Evolutionary conservation across 2,797 vertebrate species (phyloP).

Genomic region (Amniataba percoides): DNA sequence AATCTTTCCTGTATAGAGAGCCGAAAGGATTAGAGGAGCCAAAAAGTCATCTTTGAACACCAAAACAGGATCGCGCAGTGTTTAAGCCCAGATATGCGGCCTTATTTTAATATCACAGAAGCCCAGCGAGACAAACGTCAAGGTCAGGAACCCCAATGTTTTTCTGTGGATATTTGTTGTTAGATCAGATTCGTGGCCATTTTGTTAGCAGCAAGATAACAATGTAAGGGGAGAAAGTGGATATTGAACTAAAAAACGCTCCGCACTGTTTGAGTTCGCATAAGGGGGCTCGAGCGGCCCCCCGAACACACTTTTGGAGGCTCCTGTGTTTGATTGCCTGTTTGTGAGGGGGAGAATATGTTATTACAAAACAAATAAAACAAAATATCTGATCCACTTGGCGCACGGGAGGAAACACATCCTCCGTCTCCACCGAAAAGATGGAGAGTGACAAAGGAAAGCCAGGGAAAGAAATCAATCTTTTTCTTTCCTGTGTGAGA

Average conservation of each 20-base stretch:
- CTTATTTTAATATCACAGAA: not conserved
- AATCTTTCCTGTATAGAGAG: not conserved
- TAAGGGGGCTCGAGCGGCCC: conserved; percentile 8
- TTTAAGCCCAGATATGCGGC: not conserved
- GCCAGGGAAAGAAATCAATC: conserved; percentile 62
- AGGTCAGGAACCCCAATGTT: not conserved
- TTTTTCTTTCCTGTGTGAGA: conserved; percentile 54
- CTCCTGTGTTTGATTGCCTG: conserved; percentile 38
- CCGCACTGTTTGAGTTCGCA: conserved; percentile 17
- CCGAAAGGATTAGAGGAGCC: not conserved
- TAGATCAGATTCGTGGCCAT: conserved; percentile 13
- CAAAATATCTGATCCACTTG: conserved; percentile 60
- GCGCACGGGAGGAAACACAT: conserved; percentile 40
- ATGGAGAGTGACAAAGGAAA: conserved; percentile 58
- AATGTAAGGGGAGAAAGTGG: conserved; percentile 16
- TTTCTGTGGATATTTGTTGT: not conserved
- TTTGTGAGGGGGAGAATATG: conserved; percentile 39
- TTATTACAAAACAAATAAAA: conserved; percentile 62
- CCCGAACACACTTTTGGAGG: not conserved
- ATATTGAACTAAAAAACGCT: conserved; percentile 23
- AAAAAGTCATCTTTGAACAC: not conserved
- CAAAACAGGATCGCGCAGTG: not conserved
- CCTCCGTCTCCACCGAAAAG: conserved; percentile 44
- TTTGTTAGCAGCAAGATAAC: conserved; percentile 14
- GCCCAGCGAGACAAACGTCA: conserved; percentile 1